Percentiles rank a stretch among this genome's conserved stretches.
These are phyloP conservation scores for Drosophila anomalata DNA, from an alignment of 2,888 invertebrate species.

Conservation along the genomic window DNA sequence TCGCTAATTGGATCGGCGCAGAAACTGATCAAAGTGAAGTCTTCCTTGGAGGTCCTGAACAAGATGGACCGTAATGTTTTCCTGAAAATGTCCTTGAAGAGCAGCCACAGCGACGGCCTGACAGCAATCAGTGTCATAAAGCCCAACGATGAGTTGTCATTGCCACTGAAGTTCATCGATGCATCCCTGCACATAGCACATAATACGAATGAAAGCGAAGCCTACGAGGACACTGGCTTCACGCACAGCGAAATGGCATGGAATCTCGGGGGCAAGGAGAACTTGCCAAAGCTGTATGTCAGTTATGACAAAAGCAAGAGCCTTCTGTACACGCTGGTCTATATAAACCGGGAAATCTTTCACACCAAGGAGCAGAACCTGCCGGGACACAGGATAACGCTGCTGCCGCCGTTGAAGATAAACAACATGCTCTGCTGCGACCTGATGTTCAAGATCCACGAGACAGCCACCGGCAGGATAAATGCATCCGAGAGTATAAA, in stretches of 20 bases:
- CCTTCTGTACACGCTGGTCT: slow-evolving; percentile 76
- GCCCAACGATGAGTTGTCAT: slow-evolving; percentile 86
- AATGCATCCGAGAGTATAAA: slow-evolving; percentile 84
- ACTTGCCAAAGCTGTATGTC: slow-evolving; percentile 69
- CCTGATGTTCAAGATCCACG: slow-evolving; percentile 87
- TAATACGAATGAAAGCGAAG: slow-evolving; percentile 43
- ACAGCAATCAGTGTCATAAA: slow-evolving; percentile 81
- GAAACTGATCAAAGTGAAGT: slow-evolving; percentile 94
- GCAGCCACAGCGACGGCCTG: slow-evolving; percentile 59
- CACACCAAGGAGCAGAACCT: slow-evolving; percentile 86
- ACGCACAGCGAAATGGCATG: slow-evolving; percentile 80
- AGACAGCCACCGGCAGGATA: slow-evolving; percentile 83
- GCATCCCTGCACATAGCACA: slow-evolving; percentile 90
- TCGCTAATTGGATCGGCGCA: slow-evolving; percentile 96
- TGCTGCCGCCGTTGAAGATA: slow-evolving; percentile 93
- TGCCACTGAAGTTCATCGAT: slow-evolving; percentile 91
- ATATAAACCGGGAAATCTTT: slow-evolving; percentile 90
- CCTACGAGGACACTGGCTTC: slow-evolving; percentile 74
- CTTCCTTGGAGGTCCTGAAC: slow-evolving; percentile 93
- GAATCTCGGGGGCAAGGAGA: slow-evolving; percentile 71
- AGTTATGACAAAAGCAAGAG: slow-evolving; percentile 79
- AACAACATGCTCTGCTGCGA: slow-evolving; percentile 95
- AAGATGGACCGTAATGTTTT: slow-evolving; percentile 89
- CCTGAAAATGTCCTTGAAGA: slow-evolving; percentile 87
- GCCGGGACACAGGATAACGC: slow-evolving; percentile 94